Percentiles rank a stretch among this genome's conserved stretches.
Evolutionary conservation across 2,888 invertebrate genomes (phyloP).

Genomic region (Electrophaes corylata): DNA sequence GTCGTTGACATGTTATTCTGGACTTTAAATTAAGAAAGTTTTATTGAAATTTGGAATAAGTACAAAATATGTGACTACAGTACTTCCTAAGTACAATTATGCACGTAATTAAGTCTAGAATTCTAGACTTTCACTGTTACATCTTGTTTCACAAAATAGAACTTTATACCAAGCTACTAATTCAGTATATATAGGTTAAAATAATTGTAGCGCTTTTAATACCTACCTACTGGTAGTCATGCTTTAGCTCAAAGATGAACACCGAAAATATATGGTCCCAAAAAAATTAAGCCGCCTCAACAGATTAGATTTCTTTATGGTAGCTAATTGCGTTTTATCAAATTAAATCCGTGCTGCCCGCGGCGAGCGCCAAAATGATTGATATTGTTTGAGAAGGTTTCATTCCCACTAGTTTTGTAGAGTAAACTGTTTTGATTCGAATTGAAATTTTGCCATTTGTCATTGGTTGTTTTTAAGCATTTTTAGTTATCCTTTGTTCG

Average conservation of each 20-base stretch:
- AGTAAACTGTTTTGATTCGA: conserved; percentile 81
- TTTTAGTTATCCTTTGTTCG: neutral
- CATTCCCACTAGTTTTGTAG: conserved; percentile 77
- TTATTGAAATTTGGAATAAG: too few species aligned
- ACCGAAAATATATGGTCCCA: conserved; percentile 64
- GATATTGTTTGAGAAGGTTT: conserved; percentile 76
- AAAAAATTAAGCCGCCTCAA: conserved; percentile 73
- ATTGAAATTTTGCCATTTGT: conserved; percentile 74
- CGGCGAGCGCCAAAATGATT: conserved; percentile 64
- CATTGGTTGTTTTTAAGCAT: conserved; percentile 12
- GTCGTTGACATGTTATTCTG: neutral
- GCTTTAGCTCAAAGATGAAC: conserved; percentile 61
- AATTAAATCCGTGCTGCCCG: conserved; percentile 76
- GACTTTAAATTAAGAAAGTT: neutral
- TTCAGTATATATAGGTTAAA: too few species aligned
- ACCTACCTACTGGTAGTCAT: conserved; percentile 20
- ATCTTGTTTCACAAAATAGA: neutral
- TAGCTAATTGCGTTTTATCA: conserved; percentile 85
- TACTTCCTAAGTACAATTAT: too few species aligned
- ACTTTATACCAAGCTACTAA: neutral
- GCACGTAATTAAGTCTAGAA: too few species aligned
- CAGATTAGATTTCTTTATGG: conserved; percentile 83
- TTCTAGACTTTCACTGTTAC: too few species aligned
- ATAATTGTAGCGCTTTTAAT: conserved; percentile 7
- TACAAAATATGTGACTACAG: too few species aligned